Evolutionary conservation across 1,140 invertebrate species (phyloP).

Genomic region (Neoseiulus cucumeris): DNA sequence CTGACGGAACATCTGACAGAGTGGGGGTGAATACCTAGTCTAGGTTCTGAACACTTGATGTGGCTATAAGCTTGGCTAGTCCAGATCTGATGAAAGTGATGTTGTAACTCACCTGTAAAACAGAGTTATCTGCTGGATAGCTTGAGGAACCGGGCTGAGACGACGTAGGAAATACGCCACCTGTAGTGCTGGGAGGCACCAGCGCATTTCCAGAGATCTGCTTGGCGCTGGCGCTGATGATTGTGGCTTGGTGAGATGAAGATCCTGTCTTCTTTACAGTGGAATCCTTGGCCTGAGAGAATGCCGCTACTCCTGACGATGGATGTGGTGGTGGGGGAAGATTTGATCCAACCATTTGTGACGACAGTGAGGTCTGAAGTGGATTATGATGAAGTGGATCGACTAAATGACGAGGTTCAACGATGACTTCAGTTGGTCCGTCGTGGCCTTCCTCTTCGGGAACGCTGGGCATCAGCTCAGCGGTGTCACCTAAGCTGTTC

Average conservation of each 20-base stretch:
- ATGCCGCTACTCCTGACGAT: background rate
- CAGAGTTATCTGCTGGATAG: constrained; percentile 11
- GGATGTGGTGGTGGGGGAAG: no score
- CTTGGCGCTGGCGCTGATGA: constrained; percentile 11
- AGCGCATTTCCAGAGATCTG: background rate
- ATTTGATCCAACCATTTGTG: background rate
- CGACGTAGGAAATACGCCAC: background rate
- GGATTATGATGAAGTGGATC: background rate
- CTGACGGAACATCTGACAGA: no score
- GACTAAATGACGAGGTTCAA: background rate
- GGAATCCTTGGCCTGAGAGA: background rate
- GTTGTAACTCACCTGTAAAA: background rate
- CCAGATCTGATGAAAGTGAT: no score
- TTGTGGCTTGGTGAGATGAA: background rate
- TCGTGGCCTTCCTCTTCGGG: constrained; percentile 3
- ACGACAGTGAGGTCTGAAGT: background rate
- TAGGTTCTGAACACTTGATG: no score
- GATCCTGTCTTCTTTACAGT: background rate
- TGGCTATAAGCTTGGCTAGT: no score
- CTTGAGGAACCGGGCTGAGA: constrained; percentile 8
- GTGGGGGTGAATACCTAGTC: no score
- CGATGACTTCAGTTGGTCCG: background rate
- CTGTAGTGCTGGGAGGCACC: constrained; percentile 3
- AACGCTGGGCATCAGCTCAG: background rate
- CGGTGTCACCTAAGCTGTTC: constrained; percentile 8